These are phyloP conservation scores for Drosophila bipectinata DNA, from an alignment of 1,140 invertebrate genomes.

Conservation along the genomic window DNA sequence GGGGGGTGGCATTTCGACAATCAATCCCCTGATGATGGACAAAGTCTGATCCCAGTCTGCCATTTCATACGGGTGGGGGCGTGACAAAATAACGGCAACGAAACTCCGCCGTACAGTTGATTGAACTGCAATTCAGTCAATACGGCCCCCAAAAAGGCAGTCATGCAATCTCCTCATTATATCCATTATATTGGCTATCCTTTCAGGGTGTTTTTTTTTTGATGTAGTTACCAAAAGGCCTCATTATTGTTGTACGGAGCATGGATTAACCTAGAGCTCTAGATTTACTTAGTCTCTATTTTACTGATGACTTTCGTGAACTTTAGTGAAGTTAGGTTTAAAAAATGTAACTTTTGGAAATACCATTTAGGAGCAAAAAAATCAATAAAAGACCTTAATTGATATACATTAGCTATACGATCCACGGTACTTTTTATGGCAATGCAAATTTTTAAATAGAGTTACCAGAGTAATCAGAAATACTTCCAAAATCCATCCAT, in stretches of 20 bases:
- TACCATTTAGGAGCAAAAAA: too few relatives aligned
- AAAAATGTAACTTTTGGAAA: too few relatives aligned
- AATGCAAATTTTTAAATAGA: too few relatives aligned
- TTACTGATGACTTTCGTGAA: background rate
- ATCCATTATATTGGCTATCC: background rate
- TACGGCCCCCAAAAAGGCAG: slow-evolving; percentile 1
- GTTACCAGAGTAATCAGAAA: too few relatives aligned
- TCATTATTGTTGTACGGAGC: too few relatives aligned
- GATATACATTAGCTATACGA: too few relatives aligned
- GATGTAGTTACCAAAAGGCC: background rate
- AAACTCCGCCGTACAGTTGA: slow-evolving; percentile 19
- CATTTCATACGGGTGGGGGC: slow-evolving; percentile 7
- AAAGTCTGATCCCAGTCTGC: slow-evolving; percentile 10
- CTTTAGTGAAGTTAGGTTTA: too few relatives aligned
- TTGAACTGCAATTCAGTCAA: slow-evolving; percentile 30
- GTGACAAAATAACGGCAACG: slow-evolving; percentile 22
- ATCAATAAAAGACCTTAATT: too few relatives aligned
- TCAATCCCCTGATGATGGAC: slow-evolving; percentile 8
- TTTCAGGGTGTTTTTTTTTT: background rate
- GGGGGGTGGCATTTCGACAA: background rate
- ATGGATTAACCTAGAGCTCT: background rate
- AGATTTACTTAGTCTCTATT: background rate
- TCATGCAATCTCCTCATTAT: slow-evolving; percentile 21
- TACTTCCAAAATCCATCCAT: too few relatives aligned
- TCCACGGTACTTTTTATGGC: too few relatives aligned